Evolutionary conservation across 2,888 invertebrate genomes (phyloP), one percentile per base, ranked within the genome.

Genomic region (Hecatera dysodea): DNA sequence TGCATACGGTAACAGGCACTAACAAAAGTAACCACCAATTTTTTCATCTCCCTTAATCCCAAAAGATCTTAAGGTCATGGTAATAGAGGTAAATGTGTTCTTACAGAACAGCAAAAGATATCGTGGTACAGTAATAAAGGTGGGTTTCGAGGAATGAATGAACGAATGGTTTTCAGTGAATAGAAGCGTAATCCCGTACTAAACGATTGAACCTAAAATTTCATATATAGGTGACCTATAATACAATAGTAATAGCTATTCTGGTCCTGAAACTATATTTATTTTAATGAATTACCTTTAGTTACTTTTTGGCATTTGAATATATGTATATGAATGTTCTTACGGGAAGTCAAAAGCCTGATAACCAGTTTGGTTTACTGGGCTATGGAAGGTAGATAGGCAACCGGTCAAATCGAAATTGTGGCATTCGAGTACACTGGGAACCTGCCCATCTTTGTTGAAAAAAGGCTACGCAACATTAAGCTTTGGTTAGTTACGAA

Each of bases 121-220:
- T 56, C 9, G 6, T 77, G 59, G 79, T 62, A 5, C 42, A 42
- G 55, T 66, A 60, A 78, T 80, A 81, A 74, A 84, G 78, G 78
- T 75, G 63, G 74, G 72, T 84, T 80, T 82, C 77, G 53, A 52
- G 59, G 72, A 67, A 68, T 73, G 72, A 78, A 78, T 80, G 80
- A 81, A 80, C 48, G 80, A 80, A 84, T 78, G 63, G 60, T 63
- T 72, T 69, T 80, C 60, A 76, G 75, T 87, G 84, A 86, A 86
- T 79, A 79, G 82, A 73, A 71, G 60, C 55, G 27, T 72, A 67
- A 73, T 78, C 33, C 48, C n/a, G 39, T 56, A 56, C 53, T 67
- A 64, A 67, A 61, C 53, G 48, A 77, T 64, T 71, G 68, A 59
- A 64, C 53, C 46, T 57, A 39, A 67, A 71, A 65, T 71, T 36